Conservation (phyloP, 2,888 invertebrate species). For the Heteropelma amictum region DNA sequence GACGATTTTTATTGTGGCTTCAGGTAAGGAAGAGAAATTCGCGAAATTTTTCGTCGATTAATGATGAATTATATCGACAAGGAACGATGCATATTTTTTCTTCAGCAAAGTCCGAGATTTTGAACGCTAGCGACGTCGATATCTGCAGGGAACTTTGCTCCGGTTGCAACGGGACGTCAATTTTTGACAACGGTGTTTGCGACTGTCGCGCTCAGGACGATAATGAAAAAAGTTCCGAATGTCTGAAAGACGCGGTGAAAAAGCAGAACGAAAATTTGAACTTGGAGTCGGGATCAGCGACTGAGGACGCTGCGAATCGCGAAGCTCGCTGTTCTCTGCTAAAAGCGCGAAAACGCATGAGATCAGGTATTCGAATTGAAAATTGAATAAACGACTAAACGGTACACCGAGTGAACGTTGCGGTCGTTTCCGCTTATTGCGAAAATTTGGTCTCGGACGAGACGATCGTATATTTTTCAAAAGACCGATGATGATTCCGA, state of each 20-base stretch:
- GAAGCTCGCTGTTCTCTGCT: constrained; percentile 49
- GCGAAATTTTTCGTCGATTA: not conserved
- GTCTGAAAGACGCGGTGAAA: constrained; percentile 54
- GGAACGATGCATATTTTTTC: no score
- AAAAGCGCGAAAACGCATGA: constrained; percentile 2
- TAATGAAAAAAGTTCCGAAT: constrained; percentile 57
- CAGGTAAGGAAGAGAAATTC: constrained; percentile 27
- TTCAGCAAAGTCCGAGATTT: constrained; percentile 47
- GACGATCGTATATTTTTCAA: no score
- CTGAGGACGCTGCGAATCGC: constrained; percentile 39
- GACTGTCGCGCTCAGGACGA: constrained; percentile 59
- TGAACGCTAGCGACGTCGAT: constrained; percentile 49
- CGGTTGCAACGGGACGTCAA: constrained; percentile 57
- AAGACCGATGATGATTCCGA: not conserved
- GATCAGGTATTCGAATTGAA: constrained; percentile 26
- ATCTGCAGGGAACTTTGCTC: constrained; percentile 62
- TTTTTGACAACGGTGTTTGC: constrained; percentile 58
- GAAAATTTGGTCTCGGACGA: no score
- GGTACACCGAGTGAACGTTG: no score
- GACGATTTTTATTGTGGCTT: constrained; percentile 17
- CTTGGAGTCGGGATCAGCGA: constrained; percentile 45
- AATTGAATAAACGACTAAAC: not conserved
- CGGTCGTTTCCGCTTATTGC: no score
- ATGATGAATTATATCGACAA: not conserved
- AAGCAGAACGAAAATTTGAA: constrained; percentile 52